These are phyloP conservation scores for Antheraea assamensis DNA, from an alignment of 2,888 invertebrate species.

Conservation along the genomic window DNA sequence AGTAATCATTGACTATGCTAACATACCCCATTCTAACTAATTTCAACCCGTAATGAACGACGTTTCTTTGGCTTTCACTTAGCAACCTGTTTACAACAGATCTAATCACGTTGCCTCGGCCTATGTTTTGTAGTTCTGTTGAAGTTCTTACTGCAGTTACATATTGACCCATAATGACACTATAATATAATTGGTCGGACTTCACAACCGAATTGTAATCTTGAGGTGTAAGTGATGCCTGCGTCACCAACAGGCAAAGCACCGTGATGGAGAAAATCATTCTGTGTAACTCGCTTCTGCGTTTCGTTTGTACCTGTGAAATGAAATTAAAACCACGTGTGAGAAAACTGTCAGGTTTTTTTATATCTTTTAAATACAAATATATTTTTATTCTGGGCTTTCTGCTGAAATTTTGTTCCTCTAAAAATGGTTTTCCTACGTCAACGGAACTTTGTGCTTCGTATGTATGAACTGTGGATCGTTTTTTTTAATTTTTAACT, in stretches of 20 bases:
- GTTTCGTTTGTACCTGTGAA: background rate
- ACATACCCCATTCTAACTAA: background rate
- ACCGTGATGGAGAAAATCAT: background rate
- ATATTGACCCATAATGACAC: background rate
- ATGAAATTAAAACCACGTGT: background rate
- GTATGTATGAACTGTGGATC: no score
- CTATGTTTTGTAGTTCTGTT: slow-evolving; percentile 13
- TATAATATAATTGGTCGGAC: slow-evolving; percentile 12
- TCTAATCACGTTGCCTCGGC: background rate
- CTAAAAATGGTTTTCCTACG: no score
- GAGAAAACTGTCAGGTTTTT: no score
- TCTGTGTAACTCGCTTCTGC: background rate
- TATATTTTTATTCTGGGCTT: no score
- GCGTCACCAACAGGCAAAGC: background rate
- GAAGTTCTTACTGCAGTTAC: background rate
- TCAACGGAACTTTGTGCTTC: no score
- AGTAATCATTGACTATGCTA: slow-evolving; percentile 6
- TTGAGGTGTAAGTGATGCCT: background rate
- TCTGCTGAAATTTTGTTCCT: no score
- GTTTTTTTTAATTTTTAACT: no score
- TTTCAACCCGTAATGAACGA: slow-evolving; percentile 13
- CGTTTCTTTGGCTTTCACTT: background rate
- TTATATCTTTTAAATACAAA: no score
- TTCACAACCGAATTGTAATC: background rate
- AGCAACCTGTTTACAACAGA: slow-evolving; percentile 7